Percentiles rank a stretch among this genome's conserved stretches.
Conservation (phyloP, 2,797 vertebrate genomes). For the Scarus forsteni region DNA sequence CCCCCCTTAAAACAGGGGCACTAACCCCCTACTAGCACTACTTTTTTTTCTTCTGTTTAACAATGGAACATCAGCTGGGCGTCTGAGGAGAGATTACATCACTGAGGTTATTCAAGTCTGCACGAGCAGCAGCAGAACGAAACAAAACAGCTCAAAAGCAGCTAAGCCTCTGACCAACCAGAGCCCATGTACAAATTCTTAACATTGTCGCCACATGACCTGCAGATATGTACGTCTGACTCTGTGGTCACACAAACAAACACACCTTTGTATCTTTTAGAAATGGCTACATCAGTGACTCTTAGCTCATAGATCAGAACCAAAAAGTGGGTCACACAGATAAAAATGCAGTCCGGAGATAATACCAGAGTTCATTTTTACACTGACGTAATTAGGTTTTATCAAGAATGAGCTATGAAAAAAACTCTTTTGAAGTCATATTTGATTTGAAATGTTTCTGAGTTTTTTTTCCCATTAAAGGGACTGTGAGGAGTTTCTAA, state of each 20-base stretch:
- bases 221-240: conserved; percentile 37
- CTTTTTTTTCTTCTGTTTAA: conserved; percentile 59
- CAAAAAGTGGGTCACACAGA: too few species aligned
- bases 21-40: conserved; percentile 17
- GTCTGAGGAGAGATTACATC: conserved; percentile 76
- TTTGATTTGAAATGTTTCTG: too few species aligned
- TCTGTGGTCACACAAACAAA: conserved; percentile 32
- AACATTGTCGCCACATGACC: conserved; percentile 40
- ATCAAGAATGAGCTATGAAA: too few species aligned
- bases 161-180: conserved; percentile 52
- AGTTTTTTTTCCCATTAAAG: too few species aligned
- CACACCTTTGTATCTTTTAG: too few species aligned
- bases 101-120: conserved; percentile 64
- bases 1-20: conserved; percentile 44
- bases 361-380: too few species aligned
- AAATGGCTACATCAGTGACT: too few species aligned
- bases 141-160: conserved; percentile 39
- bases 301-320: too few species aligned
- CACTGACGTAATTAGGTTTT: too few species aligned
- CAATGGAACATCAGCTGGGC: conserved; percentile 76
- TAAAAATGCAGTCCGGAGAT: too few species aligned
- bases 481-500: too few species aligned
- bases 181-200: conserved; percentile 76
- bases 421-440: too few species aligned
- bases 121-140: conserved; percentile 34